phyloP scores from a whole-genome alignment of 92 coral and sea anemone species.

The Meandrina meandrites region DNA sequence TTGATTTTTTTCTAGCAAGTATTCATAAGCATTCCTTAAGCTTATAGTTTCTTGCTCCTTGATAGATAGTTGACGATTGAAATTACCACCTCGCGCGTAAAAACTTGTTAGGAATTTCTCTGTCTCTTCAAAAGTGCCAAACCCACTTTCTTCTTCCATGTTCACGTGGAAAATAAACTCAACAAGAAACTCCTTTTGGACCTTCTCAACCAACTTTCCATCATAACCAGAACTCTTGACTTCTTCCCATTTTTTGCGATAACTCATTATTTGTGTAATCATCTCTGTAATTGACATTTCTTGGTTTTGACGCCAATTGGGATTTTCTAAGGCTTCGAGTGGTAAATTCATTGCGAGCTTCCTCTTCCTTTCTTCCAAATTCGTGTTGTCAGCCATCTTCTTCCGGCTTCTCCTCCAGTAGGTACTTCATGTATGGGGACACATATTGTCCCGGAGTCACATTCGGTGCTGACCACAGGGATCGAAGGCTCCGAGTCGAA shows the following conservation, averaged over 20 bases:
- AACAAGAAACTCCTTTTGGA: not conserved
- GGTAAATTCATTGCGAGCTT: not conserved
- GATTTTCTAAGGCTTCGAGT: not conserved
- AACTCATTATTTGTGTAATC: not conserved
- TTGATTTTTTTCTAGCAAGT: not conserved
- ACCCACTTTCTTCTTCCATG: constrained; percentile 22
- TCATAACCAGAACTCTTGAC: not conserved
- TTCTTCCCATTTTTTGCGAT: not conserved
- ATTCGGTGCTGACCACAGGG: not conserved
- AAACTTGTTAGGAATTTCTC: not conserved
- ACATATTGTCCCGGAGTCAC: no score
- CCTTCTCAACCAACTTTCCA: not conserved
- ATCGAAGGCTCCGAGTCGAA: not conserved
- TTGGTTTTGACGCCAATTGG: constrained; percentile 1
- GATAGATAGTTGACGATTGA: not conserved
- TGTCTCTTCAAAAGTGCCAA: not conserved
- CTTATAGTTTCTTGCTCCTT: constrained; percentile 13
- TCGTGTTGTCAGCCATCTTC: not conserved
- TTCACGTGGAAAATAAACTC: constrained; percentile 17
- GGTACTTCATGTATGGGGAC: no score
- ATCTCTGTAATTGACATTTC: not conserved
- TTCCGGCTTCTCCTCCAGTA: no score
- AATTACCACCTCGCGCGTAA: not conserved
- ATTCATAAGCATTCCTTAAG: constrained; percentile 8
- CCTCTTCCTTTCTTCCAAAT: not conserved